Percentiles rank a stretch among this genome's conserved stretches.
Conservation (phyloP, 2,888 invertebrate genomes). For the Electrophaes corylata region DNA sequence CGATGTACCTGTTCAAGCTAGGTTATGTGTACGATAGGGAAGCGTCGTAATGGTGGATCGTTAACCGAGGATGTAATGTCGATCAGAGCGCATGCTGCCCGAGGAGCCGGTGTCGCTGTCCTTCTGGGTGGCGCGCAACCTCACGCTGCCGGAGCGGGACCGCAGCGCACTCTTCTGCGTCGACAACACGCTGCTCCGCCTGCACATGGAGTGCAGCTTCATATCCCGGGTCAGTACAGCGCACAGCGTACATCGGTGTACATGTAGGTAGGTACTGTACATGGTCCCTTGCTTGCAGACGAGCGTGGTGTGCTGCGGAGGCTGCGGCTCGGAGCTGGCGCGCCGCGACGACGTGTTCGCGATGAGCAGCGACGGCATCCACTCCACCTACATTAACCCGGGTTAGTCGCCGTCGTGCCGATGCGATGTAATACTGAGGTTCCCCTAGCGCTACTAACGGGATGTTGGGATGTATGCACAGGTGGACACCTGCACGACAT, state of each 20-base stretch:
- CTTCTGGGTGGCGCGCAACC: constrained; percentile 77
- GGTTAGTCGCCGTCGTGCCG: constrained; percentile 38
- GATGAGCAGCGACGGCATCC: constrained; percentile 75
- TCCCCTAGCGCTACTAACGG: too few relatives aligned
- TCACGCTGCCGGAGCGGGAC: constrained; percentile 66
- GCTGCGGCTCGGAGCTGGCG: constrained; percentile 63
- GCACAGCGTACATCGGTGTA: too few relatives aligned
- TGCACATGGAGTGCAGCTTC: constrained; percentile 67
- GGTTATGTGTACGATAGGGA: too few relatives aligned
- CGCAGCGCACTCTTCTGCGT: constrained; percentile 66
- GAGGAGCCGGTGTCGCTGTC: constrained; percentile 72
- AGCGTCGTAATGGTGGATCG: too few relatives aligned
- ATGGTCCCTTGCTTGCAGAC: constrained; percentile 45
- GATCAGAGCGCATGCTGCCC: constrained; percentile 57
- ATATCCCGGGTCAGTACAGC: constrained; percentile 50
- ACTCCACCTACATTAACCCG: constrained; percentile 71
- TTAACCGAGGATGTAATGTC: too few relatives aligned
- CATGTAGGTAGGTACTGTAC: too few relatives aligned
- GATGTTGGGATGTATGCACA: constrained; percentile 44
- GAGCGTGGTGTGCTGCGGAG: constrained; percentile 61
- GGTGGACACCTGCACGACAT: constrained; percentile 79
- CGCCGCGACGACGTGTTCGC: constrained; percentile 65
- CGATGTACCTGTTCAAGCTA: too few relatives aligned
- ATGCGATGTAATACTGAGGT: too few relatives aligned
- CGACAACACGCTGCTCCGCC: constrained; percentile 70